Evolutionary conservation across 2,888 invertebrate genomes (phyloP).

Genomic region (Drosophila helvetica): DNA sequence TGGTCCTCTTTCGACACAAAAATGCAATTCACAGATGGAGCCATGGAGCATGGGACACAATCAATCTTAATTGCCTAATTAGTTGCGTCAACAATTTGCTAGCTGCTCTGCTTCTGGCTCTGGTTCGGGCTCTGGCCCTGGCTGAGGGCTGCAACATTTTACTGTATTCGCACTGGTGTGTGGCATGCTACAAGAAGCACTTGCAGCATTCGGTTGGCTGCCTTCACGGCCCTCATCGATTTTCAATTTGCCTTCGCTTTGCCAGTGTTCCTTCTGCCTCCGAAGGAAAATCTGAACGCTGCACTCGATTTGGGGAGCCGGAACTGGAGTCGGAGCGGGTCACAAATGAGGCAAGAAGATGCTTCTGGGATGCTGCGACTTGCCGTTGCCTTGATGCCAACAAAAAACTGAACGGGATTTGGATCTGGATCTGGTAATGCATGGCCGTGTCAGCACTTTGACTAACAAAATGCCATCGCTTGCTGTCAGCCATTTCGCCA

Average conservation of each 20-base stretch:
- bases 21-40: slow-evolving; percentile 22
- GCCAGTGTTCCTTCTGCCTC: slow-evolving; percentile 7
- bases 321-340: too few relatives aligned
- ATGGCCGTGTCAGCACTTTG: slow-evolving; percentile 39
- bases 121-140: slow-evolving; percentile 6
- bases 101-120: background rate
- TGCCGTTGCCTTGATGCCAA: slow-evolving; percentile 19
- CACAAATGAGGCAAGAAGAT: slow-evolving; percentile 59
- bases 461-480: slow-evolving; percentile 45
- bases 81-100: slow-evolving; percentile 54
- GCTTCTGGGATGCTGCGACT: slow-evolving; percentile 21
- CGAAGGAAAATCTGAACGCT: slow-evolving; percentile 48
- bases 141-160: slow-evolving; percentile 37
- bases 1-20: slow-evolving; percentile 4
- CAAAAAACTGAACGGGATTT: background rate
- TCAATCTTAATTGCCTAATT: slow-evolving; percentile 55
- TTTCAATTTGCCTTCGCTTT: slow-evolving; percentile 53
- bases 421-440: slow-evolving; percentile 17
- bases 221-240: slow-evolving; percentile 47
- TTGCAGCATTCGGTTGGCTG: slow-evolving; percentile 31
- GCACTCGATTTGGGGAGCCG: slow-evolving; percentile 19
- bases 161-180: slow-evolving; percentile 19
- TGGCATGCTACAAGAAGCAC: slow-evolving; percentile 31
- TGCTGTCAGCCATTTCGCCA: slow-evolving; percentile 31
- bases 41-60: slow-evolving; percentile 15